Conservation (phyloP, 2,888 invertebrate genomes). For the Zygogramma bicolorata region DNA sequence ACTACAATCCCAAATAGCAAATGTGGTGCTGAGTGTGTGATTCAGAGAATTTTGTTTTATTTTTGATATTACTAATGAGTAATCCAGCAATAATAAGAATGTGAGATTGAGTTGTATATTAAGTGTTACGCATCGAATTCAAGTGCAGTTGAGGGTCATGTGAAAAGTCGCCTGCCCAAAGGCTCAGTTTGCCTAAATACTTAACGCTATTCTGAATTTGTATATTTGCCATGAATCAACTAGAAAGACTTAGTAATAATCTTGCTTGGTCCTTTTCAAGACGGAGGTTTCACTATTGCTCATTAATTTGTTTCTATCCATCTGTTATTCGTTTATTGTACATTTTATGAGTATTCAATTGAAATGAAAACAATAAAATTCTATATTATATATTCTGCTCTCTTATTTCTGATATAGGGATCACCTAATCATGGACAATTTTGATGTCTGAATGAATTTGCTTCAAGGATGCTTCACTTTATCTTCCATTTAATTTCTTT, state of each 20-base stretch:
- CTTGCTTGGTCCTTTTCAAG: conserved; percentile 63
- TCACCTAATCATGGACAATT: no score
- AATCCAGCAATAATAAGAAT: conserved; percentile 65
- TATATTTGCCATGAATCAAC: conserved; percentile 65
- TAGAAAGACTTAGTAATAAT: conserved; percentile 55
- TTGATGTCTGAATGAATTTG: no score
- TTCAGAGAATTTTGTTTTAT: conserved; percentile 65
- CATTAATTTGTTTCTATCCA: conserved; percentile 67
- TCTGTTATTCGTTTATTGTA: conserved; percentile 68
- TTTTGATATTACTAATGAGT: conserved; percentile 67
- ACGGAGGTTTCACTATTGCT: conserved; percentile 68
- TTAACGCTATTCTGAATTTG: conserved; percentile 65
- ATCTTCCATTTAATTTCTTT: no score
- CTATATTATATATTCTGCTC: conserved; percentile 65
- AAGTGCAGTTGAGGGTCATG: conserved; percentile 66
- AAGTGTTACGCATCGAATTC: conserved; percentile 64
- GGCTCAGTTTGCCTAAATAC: conserved; percentile 62
- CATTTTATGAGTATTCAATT: conserved; percentile 68
- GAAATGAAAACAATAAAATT: conserved; percentile 67
- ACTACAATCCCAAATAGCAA: conserved; percentile 66
- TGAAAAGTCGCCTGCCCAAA: conserved; percentile 63
- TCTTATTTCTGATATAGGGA: conserved; percentile 20
- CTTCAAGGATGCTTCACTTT: no score
- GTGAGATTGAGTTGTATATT: conserved; percentile 63
- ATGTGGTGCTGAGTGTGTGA: conserved; percentile 64